Evolutionary conservation across 2,113 vertebrate species (phyloP), one percentile per base, ranked within the genome.

Genomic region (human): DNA sequence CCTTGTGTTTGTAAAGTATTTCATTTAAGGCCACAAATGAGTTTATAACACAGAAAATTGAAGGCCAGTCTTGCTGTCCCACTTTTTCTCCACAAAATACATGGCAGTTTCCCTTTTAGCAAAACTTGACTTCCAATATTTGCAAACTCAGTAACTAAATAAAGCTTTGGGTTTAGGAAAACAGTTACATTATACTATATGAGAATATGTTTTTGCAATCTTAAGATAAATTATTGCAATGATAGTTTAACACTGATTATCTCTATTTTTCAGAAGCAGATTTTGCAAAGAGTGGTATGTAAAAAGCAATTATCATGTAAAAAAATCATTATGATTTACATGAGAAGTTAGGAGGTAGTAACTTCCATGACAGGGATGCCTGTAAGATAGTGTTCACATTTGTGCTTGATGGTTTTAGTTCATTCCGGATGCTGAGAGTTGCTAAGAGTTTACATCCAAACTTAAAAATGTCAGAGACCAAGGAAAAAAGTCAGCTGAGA

Each of bases 291-390:
- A 82, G 85, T 94, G 50, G 72, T 94, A 30, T 12, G 0, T 84
- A 81, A 90, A 89, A 89, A 94, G 93, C 45, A 43, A 20, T 0
- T 61, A 94, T 8, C 27, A 0, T 50, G 91, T 95, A 32, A 40
- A 97, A 97, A 90, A 68, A 30, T 76, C 38, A 90, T 43, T 92
- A 93, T 85, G 57, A 89, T 68, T 96, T 97, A 55, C 23, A 1
- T 43, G 12, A 90, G 76, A 93, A 95, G 76, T 72, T 95, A 84
- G 70, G 95, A 50, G 55, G 48, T 2, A 35, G 55, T 80, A 75
- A 70, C 70, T 97, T 97, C 70, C 97, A 95, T 0, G 27, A 96
- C 73, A 94, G 94, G 95, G 92, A 78, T 82, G 83, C 7, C 57
- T 75, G 3, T n/a, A 50, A 89, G 35, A 30, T 32, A 55, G 16